Evolutionary conservation across 35 echinoderm and acorn worm genomes (phyloP), one percentile per base, ranked within the genome.

Genomic region (Acanthaster planci): DNA sequence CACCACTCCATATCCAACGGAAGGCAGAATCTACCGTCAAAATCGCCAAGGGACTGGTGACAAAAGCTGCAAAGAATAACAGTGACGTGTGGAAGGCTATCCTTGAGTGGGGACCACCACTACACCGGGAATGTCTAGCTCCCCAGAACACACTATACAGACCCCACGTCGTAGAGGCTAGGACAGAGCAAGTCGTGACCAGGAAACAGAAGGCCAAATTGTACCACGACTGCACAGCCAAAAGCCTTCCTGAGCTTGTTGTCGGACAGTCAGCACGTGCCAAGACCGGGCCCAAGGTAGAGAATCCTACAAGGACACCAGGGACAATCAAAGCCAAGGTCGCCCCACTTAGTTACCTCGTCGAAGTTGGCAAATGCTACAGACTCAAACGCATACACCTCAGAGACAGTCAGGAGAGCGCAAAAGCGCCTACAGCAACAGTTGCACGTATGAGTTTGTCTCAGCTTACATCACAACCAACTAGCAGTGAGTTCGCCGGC

Each of bases 41-140:
- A 76, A 94, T 86, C 21, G 87, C 92, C 16, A 94, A 94, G 55
- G 67, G 76, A 77, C 80, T 94, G 26, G 18, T 90, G 17, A 94
- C 85, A 37, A 94, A 94, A 83, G 67, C 92, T 77, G 6, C 38
- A 36, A 93, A 89, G 75, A 75, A 37, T 16, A 76, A 86, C 75
- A 47, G 51, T 35, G 38, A 42, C 10, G 55, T 52, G 60, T 55
- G 38, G 90, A 60, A 35, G 42, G 44, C 27, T 56, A 83, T 31
- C 32, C 90, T 17, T 21, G 78, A 19, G 23, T 92, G 21, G 79
- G 55, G 79, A 53, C 51, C 51, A 53, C 79, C 6, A 40, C 50
- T 54, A 81, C 31, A 6, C 35, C 8, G 15, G 77, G 32, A 79
- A 40, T n/a, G 21, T 40, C 35, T 39, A 79, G 77, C 6, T 42